A percentile compares a stretch with the other conserved stretches of the same genome.
These are phyloP conservation scores for Cacoxenus indagator DNA, from an alignment of 2,888 invertebrate genomes.

Conservation along the genomic window DNA sequence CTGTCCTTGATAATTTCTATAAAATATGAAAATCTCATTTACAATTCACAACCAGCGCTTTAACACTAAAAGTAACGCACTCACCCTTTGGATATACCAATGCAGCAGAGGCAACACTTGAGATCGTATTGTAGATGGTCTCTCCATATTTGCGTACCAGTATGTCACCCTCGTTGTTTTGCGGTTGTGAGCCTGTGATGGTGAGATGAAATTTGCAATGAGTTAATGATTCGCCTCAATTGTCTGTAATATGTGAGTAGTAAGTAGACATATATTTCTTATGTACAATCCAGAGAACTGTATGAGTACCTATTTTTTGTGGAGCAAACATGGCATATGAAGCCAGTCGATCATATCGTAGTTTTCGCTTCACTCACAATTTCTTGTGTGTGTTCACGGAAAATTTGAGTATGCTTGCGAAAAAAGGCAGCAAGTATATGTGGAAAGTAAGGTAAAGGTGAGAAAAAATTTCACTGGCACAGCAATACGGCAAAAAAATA, in stretches of 20 bases:
- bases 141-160: conserved; percentile 78
- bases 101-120: conserved; percentile 77
- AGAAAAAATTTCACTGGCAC: too few relatives aligned
- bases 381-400: too few relatives aligned
- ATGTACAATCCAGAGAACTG: neutral
- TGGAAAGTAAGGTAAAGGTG: too few relatives aligned
- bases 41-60: neutral
- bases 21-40: neutral
- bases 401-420: too few relatives aligned
- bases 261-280: neutral
- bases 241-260: conserved; percentile 46
- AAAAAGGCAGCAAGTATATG: too few relatives aligned
- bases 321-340: too few relatives aligned
- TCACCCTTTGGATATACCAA: conserved; percentile 81
- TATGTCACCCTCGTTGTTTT: conserved; percentile 72
- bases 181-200: conserved; percentile 58
- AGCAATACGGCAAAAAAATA: too few relatives aligned
- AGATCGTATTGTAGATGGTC: conserved; percentile 79
- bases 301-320: too few relatives aligned
- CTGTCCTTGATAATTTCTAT: conserved; percentile 80
- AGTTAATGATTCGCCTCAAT: conserved; percentile 36
- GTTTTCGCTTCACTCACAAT: too few relatives aligned
- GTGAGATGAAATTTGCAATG: conserved; percentile 51
- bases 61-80: too few relatives aligned
- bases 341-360: too few relatives aligned